Evolutionary conservation across 2,888 invertebrate genomes (phyloP).

Genomic region (Isoperla grammatica): DNA sequence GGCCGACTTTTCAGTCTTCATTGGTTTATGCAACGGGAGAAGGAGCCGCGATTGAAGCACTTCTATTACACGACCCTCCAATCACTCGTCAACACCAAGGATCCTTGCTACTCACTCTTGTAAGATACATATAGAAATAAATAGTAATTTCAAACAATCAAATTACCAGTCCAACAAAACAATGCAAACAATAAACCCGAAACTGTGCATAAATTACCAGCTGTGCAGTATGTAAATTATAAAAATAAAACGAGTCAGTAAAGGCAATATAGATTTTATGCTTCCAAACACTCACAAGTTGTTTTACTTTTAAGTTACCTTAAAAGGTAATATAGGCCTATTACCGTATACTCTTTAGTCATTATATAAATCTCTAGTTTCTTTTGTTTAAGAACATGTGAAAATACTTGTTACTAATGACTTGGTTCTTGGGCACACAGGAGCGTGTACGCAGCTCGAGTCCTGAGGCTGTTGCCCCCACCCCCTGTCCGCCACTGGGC

Average conservation of each 20-base stretch:
- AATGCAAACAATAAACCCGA: no score
- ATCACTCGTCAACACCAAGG: constrained; percentile 59
- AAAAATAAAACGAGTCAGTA: no score
- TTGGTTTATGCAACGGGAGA: constrained; percentile 58
- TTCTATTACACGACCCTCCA: constrained; percentile 67
- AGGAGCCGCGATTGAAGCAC: constrained; percentile 58
- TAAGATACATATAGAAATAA: no score
- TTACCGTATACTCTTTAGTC: no score
- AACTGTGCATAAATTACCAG: no score
- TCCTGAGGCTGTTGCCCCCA: constrained; percentile 56
- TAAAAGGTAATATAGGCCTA: background rate
- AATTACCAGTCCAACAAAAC: no score
- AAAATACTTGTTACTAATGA: no score
- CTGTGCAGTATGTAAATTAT: no score
- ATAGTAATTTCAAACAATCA: no score
- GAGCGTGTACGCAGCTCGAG: constrained; percentile 58
- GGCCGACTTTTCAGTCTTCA: constrained; percentile 62
- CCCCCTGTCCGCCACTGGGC: constrained; percentile 56
- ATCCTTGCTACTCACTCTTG: constrained; percentile 62
- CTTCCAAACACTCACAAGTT: no score
- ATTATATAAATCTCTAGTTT: constrained; percentile 16
- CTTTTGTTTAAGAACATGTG: constrained; percentile 15
- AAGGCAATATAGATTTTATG: no score
- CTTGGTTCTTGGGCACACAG: constrained; percentile 45
- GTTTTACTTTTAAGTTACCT: no score